Evolutionary conservation across 2,113 vertebrate genomes (phyloP), one percentile per base, ranked within the genome.

Genomic region (Noctilio leporinus): DNA sequence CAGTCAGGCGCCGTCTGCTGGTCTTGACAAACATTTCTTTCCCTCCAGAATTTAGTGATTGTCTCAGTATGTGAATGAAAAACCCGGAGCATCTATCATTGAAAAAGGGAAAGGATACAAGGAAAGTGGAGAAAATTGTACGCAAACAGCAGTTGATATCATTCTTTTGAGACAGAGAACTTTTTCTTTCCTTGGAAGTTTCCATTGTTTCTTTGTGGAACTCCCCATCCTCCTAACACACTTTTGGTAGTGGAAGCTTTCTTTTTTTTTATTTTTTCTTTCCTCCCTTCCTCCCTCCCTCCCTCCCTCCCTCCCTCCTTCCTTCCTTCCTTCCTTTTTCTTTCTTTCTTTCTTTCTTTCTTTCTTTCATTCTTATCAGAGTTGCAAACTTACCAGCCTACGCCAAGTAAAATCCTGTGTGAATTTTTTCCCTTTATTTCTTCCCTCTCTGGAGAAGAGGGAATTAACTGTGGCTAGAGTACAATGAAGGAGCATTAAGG

Each of bases 1-100:
- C 76, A 20, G 53, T 57, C 81, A 43, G 92, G 89, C 92, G 89
- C 95, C 92, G 64, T 97, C 97, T 97, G 90, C 93, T 93, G 96
- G 95, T 93, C 92, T 85, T 84, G 4, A 47, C 38, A 51, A 78
- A 80, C 95, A 96, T 89, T 92, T 87, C 43, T 75, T 95, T 69
- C 77, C 85, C 84, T 95, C 85, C 72, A 78, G 75, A 92, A 87
- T 30, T 49, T 7, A 69, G 15, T 33, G 69, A 43, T 76, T 81
- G 33, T 76, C 20, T 89, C 70, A 35, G 35, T 12, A 1, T 59
- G 64, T 83, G 88, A 95, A 51, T 90, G 92, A 94, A 83, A 92
- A 92, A 16, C 45, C 67, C 85, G 77, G 75, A 1, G 1, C 45
- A 69, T 51, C 72, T 89, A 35, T 62, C 47, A 30, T 4, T 88